Evolutionary conservation across 2,797 vertebrate species (phyloP).

Genomic region (Syngnathus acus): DNA sequence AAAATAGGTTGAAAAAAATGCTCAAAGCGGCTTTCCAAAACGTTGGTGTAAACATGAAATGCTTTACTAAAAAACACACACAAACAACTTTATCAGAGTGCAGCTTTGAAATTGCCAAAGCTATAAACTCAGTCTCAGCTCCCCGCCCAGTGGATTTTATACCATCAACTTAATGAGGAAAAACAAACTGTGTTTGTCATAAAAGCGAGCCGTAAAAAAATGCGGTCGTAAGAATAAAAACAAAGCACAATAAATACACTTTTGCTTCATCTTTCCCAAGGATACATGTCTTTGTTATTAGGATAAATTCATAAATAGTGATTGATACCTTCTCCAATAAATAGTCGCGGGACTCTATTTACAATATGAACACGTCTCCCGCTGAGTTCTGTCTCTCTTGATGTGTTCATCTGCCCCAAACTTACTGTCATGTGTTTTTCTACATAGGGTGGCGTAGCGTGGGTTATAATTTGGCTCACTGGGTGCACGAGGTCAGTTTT

Average conservation of each 20-base stretch:
- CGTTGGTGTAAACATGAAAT: constrained; percentile 26
- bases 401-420: constrained; percentile 20
- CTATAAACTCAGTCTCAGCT: constrained; percentile 26
- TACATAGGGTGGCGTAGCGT: not conserved
- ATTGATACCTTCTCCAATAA: constrained; percentile 86
- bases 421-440: not conserved
- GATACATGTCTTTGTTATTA: constrained; percentile 58
- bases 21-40: not conserved
- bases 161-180: constrained; percentile 2
- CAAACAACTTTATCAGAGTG: constrained; percentile 18
- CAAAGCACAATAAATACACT: constrained; percentile 68
- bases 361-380: constrained; percentile 85
- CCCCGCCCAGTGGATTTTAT: constrained; percentile 27
- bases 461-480: not conserved
- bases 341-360: constrained; percentile 86
- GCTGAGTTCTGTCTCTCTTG: constrained; percentile 27
- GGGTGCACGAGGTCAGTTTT: not conserved
- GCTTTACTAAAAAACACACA: constrained; percentile 29
- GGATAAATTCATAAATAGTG: constrained; percentile 73
- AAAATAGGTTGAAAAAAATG: not conserved
- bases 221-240: constrained; percentile 39
- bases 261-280: constrained; percentile 53
- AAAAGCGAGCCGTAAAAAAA: constrained; percentile 25
- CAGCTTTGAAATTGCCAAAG: constrained; percentile 20
- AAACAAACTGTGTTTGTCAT: constrained; percentile 15